phyloP scores from a whole-genome alignment of 2,113 vertebrate genomes.

The Cyanoderma ruficeps region DNA sequence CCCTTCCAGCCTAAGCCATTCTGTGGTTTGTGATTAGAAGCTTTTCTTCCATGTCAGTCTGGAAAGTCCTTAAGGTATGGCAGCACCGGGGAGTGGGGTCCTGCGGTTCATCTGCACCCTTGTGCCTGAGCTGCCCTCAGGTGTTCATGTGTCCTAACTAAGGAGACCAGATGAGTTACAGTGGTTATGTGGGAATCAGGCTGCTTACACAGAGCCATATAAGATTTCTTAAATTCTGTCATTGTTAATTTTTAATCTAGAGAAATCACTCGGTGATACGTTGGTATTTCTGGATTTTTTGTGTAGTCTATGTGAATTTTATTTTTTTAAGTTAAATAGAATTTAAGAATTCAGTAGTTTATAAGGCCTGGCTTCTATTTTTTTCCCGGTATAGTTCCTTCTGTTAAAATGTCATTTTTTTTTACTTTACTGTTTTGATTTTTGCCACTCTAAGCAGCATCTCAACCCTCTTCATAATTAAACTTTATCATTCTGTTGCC shows the following conservation, averaged over 20 bases:
- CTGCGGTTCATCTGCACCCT: neutral
- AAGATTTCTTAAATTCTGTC: neutral
- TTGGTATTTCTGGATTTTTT: neutral
- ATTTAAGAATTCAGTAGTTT: neutral
- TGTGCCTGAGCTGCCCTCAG: neutral
- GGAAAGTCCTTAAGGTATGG: neutral
- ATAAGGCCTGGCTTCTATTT: neutral
- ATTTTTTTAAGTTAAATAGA: neutral
- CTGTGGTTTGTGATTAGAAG: neutral
- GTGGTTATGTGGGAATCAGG: neutral
- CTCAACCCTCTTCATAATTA: neutral
- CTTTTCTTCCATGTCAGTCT: neutral
- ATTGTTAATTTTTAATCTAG: neutral
- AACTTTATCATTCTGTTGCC: neutral
- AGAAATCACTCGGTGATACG: neutral
- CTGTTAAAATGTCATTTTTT: neutral
- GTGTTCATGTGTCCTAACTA: neutral
- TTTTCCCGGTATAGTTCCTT: neutral
- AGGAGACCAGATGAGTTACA: neutral
- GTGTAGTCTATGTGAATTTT: neutral
- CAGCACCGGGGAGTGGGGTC: neutral
- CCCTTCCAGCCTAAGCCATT: neutral
- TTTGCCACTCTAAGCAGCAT: neutral
- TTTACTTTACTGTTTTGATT: neutral
- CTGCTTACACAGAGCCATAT: neutral